Evolutionary conservation across 2,888 invertebrate species (phyloP).

Genomic region (Entomobrya multifasciata): DNA sequence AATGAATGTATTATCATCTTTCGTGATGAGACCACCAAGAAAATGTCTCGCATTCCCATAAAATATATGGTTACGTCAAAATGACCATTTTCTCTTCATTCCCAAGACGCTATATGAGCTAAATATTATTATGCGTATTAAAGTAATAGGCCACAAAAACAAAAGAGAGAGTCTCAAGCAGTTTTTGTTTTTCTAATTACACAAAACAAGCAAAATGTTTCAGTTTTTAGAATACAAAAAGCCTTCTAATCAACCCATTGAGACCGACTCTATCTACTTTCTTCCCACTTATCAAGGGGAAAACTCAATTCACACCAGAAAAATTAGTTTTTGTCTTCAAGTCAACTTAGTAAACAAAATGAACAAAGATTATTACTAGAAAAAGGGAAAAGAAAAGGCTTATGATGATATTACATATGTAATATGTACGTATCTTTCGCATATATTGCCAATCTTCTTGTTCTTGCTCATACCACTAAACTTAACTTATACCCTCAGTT

Average conservation of each 20-base stretch:
- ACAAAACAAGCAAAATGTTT: too few species aligned
- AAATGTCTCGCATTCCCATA: slow-evolving; percentile 25
- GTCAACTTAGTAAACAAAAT: slow-evolving; percentile 38
- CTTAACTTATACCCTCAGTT: too few species aligned
- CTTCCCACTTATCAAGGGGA: too few species aligned
- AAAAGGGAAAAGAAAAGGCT: neutral
- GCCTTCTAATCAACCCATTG: slow-evolving; percentile 36
- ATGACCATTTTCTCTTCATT: slow-evolving; percentile 45
- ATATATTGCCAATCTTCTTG: slow-evolving; percentile 24
- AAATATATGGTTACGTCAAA: slow-evolving; percentile 41
- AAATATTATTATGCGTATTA: too few species aligned
- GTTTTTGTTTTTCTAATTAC: slow-evolving; percentile 29
- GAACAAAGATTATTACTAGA: slow-evolving; percentile 22
- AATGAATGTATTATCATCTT: slow-evolving; percentile 16
- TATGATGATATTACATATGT: slow-evolving; percentile 1
- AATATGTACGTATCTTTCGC: slow-evolving; percentile 10
- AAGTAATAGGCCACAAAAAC: neutral
- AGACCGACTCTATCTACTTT: slow-evolving; percentile 8
- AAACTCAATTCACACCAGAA: slow-evolving; percentile 45
- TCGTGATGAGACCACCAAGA: neutral
- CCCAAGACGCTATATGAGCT: too few species aligned
- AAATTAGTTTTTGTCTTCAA: slow-evolving; percentile 45
- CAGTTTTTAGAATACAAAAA: slow-evolving; percentile 36
- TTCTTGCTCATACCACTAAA: slow-evolving; percentile 20
- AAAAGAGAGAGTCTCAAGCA: neutral